Evolutionary conservation across 35 echinoderm and acorn worm species (phyloP), one percentile per base, ranked within the genome.

Genomic region (Ophioderma brevispina): DNA sequence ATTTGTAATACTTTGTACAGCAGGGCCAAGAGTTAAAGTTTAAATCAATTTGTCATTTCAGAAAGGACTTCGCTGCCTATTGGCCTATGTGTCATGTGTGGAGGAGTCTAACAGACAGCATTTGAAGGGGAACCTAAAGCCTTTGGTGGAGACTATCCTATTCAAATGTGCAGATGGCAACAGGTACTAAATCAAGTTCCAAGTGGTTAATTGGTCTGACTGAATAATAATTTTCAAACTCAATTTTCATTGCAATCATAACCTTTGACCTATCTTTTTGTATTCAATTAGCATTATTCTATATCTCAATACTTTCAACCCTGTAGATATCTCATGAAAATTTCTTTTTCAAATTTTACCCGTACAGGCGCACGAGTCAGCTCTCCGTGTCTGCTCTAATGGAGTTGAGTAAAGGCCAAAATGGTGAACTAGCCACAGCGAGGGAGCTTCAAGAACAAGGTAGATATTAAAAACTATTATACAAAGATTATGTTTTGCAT

Each of bases 91-190:
- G n/a, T 84, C 84, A 39, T 91, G 93, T 78, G 77, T 75, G 32
- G 85, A 38, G 25, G 93, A 95, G 40, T 50, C 80, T 23, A 49
- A 91, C 17, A 85, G 40, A 38, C 13, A 78, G 13, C 82, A 42
- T 37, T 43, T 95, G 38, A 90, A 77, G 64, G 18, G 19, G n/a
- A 64, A 86, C 76, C 46, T 95, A 32, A 85, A 87, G 40, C 89
- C 89, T 38, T 82, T 95, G 31, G 77, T 91, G 13, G 89, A 90
- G 38, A 83, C 93, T 38, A 95, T 95, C 36, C 89, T 95, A 1
- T 34, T 95, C 39, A 95, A 95, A 87, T 91, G 93, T 91, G 93
- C 93, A 77, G 93, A 95, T 77, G 89, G 93, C 19, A 95, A 91
- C 80, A 95, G 92, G 92, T 94, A 87, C 84, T 38, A 28, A 14